Conservation (phyloP, 2,113 vertebrate species). For the Pygoscelis adeliae region DNA sequence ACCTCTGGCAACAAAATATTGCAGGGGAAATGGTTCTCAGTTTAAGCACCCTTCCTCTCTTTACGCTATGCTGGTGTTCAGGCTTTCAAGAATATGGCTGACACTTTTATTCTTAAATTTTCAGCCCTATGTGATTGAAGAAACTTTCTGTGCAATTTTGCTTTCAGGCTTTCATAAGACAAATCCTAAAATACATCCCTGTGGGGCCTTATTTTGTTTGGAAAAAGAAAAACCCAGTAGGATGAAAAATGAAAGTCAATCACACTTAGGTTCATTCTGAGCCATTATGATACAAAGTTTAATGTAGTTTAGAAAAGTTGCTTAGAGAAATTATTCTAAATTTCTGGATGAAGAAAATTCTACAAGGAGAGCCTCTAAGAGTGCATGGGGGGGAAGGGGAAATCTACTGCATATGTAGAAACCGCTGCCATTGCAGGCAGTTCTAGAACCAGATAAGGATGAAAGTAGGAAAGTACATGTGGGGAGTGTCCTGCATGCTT, state of each 20-base stretch:
- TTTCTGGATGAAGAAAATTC: background rate
- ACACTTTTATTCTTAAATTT: background rate
- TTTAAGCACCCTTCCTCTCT: background rate
- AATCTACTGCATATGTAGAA: background rate
- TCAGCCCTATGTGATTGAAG: background rate
- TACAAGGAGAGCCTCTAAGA: background rate
- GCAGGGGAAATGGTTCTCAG: background rate
- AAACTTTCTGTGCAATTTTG: background rate
- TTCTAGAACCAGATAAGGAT: background rate
- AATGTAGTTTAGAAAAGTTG: background rate
- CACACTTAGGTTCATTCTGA: background rate
- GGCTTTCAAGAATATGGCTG: background rate
- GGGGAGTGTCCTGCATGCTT: background rate
- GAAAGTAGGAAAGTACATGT: background rate
- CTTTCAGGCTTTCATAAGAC: background rate
- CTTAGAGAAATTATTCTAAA: background rate
- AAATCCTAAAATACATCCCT: background rate
- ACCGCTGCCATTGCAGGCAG: background rate
- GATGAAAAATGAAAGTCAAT: background rate
- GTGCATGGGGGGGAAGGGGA: background rate
- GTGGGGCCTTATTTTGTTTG: background rate
- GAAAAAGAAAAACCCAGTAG: background rate
- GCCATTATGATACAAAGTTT: background rate
- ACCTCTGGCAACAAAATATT: background rate
- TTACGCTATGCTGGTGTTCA: background rate